A percentile compares a stretch with the other conserved stretches of the same genome.
Evolutionary conservation across 2,113 vertebrate genomes (phyloP).

Genomic region (Perccottus glenii): DNA sequence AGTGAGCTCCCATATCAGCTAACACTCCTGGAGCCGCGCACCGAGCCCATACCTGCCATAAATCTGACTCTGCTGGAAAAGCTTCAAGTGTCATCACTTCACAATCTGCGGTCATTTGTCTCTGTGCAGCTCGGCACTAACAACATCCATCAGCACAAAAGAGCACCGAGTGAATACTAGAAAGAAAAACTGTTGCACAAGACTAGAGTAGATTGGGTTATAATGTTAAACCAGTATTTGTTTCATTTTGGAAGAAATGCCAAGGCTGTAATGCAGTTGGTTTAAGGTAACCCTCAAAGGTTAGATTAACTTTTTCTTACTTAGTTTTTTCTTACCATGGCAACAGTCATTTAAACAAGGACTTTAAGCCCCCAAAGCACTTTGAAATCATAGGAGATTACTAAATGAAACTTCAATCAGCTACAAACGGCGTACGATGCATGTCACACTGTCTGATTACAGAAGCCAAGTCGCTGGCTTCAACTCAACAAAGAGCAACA

Average conservation of each 20-base stretch:
- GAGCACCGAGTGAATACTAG: background rate
- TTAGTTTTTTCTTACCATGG: no score
- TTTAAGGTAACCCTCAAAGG: no score
- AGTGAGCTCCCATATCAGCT: constrained; percentile 53
- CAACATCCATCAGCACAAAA: constrained; percentile 41
- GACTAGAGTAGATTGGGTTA: background rate
- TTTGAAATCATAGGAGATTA: no score
- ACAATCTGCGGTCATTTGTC: constrained; percentile 49
- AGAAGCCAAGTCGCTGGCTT: no score
- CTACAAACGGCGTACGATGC: no score
- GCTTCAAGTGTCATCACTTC: constrained; percentile 63
- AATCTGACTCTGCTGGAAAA: constrained; percentile 61
- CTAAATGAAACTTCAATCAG: no score
- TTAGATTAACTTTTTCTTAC: no score
- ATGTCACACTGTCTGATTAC: no score
- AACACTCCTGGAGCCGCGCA: constrained; percentile 56
- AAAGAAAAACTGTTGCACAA: constrained; percentile 5
- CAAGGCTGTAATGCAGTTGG: no score
- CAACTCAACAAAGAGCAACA: no score
- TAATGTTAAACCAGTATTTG: background rate
- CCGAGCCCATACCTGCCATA: constrained; percentile 61
- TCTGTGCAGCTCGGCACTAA: constrained; percentile 23
- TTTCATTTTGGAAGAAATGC: background rate
- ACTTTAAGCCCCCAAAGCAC: no score
- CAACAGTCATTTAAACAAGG: no score